Evolutionary conservation across 2,797 vertebrate species (phyloP), one percentile per base, ranked within the genome.

Genomic region (Malacoctenus gilli): DNA sequence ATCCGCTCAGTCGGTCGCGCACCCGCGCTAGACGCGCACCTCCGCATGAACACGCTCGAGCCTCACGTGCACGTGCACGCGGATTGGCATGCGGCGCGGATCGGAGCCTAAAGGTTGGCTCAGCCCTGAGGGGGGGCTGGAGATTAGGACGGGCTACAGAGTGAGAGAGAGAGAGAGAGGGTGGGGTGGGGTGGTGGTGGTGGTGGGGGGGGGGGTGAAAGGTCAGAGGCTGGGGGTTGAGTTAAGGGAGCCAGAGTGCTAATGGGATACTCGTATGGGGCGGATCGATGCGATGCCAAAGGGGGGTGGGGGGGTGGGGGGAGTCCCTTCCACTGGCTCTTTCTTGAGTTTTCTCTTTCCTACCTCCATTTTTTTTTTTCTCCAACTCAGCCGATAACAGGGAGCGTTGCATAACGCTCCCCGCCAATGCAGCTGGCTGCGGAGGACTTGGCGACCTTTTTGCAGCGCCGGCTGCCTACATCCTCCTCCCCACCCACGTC

Each of bases 161-260:
- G n/a, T n/a, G n/a, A n/a, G n/a, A n/a, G n/a, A n/a, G 3, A 51
- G 75, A 61, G 82, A 68, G 71, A 72, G 63, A 55, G 71, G 40
- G 8, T 19, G 13, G 35, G 54, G 53, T 12, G 8, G 48, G 58
- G 30, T 9, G 5, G 30, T 32, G 30, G 30, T 11, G n/a, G n/a
- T n/a, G n/a, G n/a, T 3, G 12, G 30, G 9, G 9, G 8, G 7
- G 43, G 37, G 3, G 39, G 30, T 13, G 7, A 20, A 3, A 51
- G 75, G 64, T 83, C 72, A 73, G 70, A 67, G 55, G 68, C 43
- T 10, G 22, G 13, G n/a, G 38, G 54, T 59, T 10, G 6, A 46
- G 60, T 32, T 39, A 11, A 0, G 2, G 36, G 47, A 40, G 46
- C 14, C 14, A 1, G 19, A 16, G 36, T 16, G 30, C 40, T 76